These are phyloP conservation scores for Microcebus lehilahytsara DNA, from an alignment of 2,113 vertebrate genomes.

Conservation along the genomic window DNA sequence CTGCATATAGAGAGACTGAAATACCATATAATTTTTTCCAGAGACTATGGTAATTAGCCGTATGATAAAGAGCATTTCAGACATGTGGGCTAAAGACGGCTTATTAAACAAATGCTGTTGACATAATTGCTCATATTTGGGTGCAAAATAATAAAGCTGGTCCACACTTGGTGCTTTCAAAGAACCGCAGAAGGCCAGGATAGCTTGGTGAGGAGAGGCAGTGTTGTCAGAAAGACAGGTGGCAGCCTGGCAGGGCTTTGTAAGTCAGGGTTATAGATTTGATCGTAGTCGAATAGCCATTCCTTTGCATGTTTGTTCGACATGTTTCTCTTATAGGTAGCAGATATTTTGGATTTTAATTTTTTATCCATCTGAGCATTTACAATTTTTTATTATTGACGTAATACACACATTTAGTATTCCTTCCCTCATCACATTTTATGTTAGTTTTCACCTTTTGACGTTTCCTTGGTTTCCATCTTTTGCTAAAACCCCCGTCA, in stretches of 20 bases:
- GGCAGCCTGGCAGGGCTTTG: neutral
- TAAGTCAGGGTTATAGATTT: neutral
- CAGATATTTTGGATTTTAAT: neutral
- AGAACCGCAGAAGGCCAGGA: neutral
- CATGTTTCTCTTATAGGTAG: neutral
- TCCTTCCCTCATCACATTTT: neutral
- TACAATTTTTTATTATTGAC: neutral
- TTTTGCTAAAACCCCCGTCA: neutral
- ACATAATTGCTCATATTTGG: neutral
- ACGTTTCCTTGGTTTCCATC: neutral
- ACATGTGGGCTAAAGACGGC: neutral
- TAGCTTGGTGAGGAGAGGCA: neutral
- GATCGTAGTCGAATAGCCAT: neutral
- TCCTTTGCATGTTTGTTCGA: neutral
- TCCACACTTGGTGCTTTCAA: neutral
- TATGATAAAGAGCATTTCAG: neutral
- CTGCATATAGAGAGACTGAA: neutral
- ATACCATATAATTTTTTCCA: neutral
- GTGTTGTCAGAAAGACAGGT: neutral
- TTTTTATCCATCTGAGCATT: neutral
- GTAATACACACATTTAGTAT: neutral
- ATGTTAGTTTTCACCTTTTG: neutral
- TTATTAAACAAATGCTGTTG: neutral
- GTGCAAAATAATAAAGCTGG: neutral
- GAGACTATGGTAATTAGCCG: neutral